Conservation (phyloP, 2,113 vertebrate genomes). For the Apteryx mantelli region DNA sequence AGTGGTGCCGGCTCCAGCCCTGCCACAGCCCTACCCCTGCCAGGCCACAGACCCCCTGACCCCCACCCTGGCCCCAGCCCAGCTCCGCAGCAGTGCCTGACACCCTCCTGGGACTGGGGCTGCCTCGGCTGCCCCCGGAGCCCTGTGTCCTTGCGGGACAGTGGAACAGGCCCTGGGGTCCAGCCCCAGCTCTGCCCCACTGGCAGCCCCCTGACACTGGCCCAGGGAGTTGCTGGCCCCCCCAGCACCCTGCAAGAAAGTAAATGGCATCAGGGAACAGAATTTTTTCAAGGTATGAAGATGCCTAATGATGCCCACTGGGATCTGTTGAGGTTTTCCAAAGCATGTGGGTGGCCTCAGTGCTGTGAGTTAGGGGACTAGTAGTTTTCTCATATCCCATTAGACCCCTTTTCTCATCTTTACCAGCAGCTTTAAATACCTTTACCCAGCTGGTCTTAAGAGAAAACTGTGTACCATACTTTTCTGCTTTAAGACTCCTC, state of each 20-base stretch:
- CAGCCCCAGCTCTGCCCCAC: not conserved
- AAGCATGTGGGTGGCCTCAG: not conserved
- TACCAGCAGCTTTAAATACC: not conserved
- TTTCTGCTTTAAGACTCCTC: not conserved
- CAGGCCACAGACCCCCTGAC: no score
- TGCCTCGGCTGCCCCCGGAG: not conserved
- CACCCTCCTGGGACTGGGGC: no score
- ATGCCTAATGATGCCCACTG: not conserved
- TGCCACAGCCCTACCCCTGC: not conserved
- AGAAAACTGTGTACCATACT: fast-evolving
- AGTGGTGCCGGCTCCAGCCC: not conserved
- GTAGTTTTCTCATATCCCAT: not conserved
- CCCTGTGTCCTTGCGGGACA: not conserved
- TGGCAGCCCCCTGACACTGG: no score
- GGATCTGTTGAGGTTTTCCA: not conserved
- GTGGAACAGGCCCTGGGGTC: no score
- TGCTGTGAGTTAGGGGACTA: not conserved
- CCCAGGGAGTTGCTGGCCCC: not conserved
- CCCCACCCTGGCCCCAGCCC: not conserved
- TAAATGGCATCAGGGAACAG: not conserved
- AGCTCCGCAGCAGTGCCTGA: fast-evolving
- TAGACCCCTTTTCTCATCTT: not conserved
- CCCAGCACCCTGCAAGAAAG: not conserved
- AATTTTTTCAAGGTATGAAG: not conserved
- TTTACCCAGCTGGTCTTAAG: not conserved